A percentile compares a stretch with the other conserved stretches of the same genome.
These are phyloP conservation scores for Invenusta paracnida DNA, from an alignment of 2,888 invertebrate genomes.

Conservation along the genomic window DNA sequence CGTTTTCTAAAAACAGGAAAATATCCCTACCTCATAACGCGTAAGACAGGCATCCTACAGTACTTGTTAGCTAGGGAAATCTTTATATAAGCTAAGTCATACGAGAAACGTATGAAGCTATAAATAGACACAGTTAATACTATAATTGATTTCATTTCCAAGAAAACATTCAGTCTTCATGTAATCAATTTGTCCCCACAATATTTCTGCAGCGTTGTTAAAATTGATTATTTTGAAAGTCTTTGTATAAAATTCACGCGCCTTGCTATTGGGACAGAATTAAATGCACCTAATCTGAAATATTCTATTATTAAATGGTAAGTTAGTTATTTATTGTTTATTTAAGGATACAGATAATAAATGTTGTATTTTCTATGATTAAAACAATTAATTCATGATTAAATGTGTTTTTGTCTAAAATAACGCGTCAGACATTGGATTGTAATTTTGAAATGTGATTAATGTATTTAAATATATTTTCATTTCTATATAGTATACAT, in stretches of 20 bases:
- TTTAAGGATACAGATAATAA: conserved; percentile 7
- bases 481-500: conserved; percentile 19
- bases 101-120: background rate
- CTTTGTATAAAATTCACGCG: background rate
- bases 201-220: background rate
- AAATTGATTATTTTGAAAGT: background rate
- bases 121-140: conserved; percentile 12
- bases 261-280: conserved; percentile 1
- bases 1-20: conserved; percentile 5
- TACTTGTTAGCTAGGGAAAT: conserved; percentile 17
- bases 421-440: conserved; percentile 1
- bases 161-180: conserved; percentile 19
- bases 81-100: background rate
- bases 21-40: conserved; percentile 5
- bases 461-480: conserved; percentile 23
- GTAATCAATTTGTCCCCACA: conserved; percentile 23
- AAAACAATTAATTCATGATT: no score
- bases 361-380: conserved; percentile 13
- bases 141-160: conserved; percentile 16
- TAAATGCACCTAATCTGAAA: conserved; percentile 8
- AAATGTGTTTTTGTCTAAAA: background rate
- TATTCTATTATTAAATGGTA: background rate
- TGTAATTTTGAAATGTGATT: conserved; percentile 11
- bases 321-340: background rate
- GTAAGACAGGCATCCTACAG: background rate